Percentiles rank a stretch among this genome's conserved stretches.
These are phyloP conservation scores for Notodonta ziczac DNA, from an alignment of 2,888 invertebrate genomes.

Conservation along the genomic window DNA sequence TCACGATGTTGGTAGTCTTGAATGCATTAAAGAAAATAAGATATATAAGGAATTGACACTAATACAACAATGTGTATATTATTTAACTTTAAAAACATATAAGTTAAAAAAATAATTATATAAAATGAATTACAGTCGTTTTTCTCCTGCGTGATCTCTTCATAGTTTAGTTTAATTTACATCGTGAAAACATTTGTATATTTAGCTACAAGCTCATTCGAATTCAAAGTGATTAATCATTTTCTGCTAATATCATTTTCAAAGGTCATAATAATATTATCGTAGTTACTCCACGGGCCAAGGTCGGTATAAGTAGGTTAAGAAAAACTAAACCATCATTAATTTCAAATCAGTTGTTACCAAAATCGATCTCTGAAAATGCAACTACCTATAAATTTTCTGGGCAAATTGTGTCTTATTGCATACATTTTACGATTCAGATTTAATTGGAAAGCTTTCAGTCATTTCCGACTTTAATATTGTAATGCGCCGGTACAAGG, in stretches of 20 bases:
- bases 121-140: too few species aligned
- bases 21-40: too few species aligned
- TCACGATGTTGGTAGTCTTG: neutral
- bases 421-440: slow-evolving; percentile 50
- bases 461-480: slow-evolving; percentile 76
- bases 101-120: too few species aligned
- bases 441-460: slow-evolving; percentile 59
- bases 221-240: neutral
- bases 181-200: neutral
- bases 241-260: slow-evolving; percentile 5
- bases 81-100: too few species aligned
- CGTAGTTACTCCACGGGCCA: slow-evolving; percentile 49
- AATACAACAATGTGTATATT: too few species aligned
- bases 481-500: slow-evolving; percentile 73
- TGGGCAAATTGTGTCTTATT: slow-evolving; percentile 45
- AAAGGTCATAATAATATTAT: slow-evolving; percentile 21
- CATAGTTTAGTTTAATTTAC: neutral
- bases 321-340: slow-evolving; percentile 62
- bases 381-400: slow-evolving; percentile 48
- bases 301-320: slow-evolving; percentile 65
- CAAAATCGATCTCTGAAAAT: slow-evolving; percentile 63
- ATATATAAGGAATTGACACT: too few species aligned
- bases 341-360: slow-evolving; percentile 67
- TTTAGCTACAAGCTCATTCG: neutral
- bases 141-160: too few species aligned